phyloP scores from a whole-genome alignment of 2,888 invertebrate genomes.

The Clitarchus hookeri region DNA sequence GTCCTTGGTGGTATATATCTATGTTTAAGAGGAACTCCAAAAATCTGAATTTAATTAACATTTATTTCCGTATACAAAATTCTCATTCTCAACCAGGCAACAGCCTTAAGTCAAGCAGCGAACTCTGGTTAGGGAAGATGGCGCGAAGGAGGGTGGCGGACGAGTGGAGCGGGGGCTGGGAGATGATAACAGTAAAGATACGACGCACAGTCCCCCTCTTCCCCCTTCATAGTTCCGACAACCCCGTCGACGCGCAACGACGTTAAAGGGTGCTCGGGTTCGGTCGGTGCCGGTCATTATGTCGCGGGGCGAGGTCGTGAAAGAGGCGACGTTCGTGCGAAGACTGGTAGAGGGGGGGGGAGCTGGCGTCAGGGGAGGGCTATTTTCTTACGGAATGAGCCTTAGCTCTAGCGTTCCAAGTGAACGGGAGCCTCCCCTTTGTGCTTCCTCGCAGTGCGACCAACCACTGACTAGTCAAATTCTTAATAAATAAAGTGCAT shows the following conservation, averaged over 20 bases:
- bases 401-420: neutral
- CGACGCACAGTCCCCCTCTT: neutral
- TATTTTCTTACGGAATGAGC: neutral
- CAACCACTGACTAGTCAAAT: too few species aligned
- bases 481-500: too few species aligned
- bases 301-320: conserved; percentile 23
- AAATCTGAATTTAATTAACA: too few species aligned
- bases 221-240: neutral
- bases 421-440: neutral
- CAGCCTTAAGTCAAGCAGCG: neutral
- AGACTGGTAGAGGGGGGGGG: neutral
- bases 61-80: too few species aligned
- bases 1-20: too few species aligned
- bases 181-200: conserved; percentile 34
- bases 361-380: neutral
- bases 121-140: neutral
- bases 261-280: conserved; percentile 19
- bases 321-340: conserved; percentile 2
- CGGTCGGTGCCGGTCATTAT: conserved; percentile 18
- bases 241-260: conserved; percentile 11
- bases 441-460: neutral
- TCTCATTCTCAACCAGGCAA: too few species aligned
- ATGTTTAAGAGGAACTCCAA: too few species aligned
- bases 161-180: neutral
- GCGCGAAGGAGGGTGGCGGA: neutral